Percentiles rank a stretch among this genome's conserved stretches.
Evolutionary conservation across 2,113 vertebrate genomes (phyloP).

Genomic region (Phyllostomus discolor): DNA sequence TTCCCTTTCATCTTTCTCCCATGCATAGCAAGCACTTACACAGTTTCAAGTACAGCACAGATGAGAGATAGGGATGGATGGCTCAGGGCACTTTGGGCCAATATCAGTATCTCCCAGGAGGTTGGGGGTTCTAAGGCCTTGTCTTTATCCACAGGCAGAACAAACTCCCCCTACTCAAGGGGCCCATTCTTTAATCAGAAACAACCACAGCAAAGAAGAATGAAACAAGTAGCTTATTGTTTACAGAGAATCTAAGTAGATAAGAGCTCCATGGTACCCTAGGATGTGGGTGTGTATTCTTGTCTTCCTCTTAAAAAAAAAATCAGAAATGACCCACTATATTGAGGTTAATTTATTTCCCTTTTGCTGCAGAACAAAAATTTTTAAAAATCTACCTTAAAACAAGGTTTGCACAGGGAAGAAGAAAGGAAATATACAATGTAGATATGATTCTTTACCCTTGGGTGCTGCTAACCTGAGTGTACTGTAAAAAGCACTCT

Average conservation of each 20-base stretch:
- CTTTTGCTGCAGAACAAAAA: neutral
- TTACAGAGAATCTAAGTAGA: slow-evolving; percentile 15
- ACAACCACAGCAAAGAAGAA: slow-evolving; percentile 39
- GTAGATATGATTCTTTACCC: neutral
- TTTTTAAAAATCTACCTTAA: neutral
- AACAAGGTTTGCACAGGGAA: neutral
- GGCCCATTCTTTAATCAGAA: slow-evolving; percentile 53
- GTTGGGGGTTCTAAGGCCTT: neutral
- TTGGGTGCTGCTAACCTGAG: neutral
- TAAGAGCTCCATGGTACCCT: slow-evolving; percentile 33
- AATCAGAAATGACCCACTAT: neutral
- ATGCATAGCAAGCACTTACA: neutral
- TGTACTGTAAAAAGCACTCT: neutral
- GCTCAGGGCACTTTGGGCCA: neutral
- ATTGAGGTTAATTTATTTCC: neutral
- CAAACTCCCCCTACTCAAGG: slow-evolving; percentile 19
- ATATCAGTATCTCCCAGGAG: neutral
- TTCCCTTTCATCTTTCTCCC: neutral
- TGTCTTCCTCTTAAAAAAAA: neutral
- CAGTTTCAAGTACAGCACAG: neutral
- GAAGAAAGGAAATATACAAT: neutral
- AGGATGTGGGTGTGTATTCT: neutral
- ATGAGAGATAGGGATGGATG: neutral
- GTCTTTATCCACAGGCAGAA: slow-evolving; percentile 9
- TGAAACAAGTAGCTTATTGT: slow-evolving; percentile 48